Evolutionary conservation across 2,888 invertebrate species (phyloP), one percentile per base, ranked within the genome.

Genomic region (Sclerodermus sp.): DNA sequence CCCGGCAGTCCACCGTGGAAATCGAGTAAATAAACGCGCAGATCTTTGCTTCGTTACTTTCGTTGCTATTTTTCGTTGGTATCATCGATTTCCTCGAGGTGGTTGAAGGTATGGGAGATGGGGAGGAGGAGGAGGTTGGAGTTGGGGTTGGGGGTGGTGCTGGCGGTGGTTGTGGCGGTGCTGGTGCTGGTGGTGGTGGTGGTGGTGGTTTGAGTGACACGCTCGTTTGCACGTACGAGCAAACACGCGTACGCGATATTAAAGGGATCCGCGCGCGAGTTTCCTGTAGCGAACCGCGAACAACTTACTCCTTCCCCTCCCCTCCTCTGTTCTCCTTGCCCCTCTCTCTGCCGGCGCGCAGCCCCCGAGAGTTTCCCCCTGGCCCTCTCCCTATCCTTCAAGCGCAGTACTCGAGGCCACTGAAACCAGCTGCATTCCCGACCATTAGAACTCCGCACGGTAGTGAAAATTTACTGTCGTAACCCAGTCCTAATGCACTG

Each of bases 381-480:
- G 34, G 34, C 31, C 17, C 15, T 14, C 8, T 38, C 13, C 30
- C 43, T 36, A n/a, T 49, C 29, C 34, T 10, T 15, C 23, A 44
- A 15, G 39, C 23, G 31, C n/a, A 29, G 30, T 29, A 60, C 66
- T 65, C 62, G 70, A 69, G 73, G 73, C 71, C 71, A 70, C 68
- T 71, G 73, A 73, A 74, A 74, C 71, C 75, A 73, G 71, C 74
- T 76, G 76, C 76, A 76, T 76, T 76, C 76, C 68, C 73, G 68
- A 13, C 76, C 73, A 74, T 76, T 76, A 76, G 73, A 76, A 73
- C 73, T 71, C 72, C 59, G 69, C 71, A 69, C 70, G 75, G 73
- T 74, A 76, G 76, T 75, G 76, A 76, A 76, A 76, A 76, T 76
- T 76, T 76, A 76, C 74, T 70, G 75, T 74, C 74, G 75, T 74